Percentiles rank a stretch among this genome's conserved stretches.
Evolutionary conservation across 2,113 vertebrate genomes (phyloP).

Genomic region (Chiloscyllium plagiosum): DNA sequence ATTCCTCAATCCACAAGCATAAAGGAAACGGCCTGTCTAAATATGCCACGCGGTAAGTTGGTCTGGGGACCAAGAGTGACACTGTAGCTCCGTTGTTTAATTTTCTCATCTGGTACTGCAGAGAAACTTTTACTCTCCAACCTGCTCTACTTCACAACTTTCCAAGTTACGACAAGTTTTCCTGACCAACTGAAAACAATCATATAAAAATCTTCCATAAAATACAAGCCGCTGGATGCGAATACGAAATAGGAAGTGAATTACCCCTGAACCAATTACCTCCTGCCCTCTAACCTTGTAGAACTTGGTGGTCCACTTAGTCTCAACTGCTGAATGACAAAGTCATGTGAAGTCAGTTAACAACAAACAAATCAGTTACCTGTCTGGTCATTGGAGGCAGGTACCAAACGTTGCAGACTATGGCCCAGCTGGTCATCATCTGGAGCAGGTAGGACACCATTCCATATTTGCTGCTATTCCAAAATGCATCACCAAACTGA

Average conservation of each 20-base stretch:
- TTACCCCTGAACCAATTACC: background rate
- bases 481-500: conserved; percentile 89
- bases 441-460: conserved; percentile 86
- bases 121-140: background rate
- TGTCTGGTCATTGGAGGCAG: conserved; percentile 80
- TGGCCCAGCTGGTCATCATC: conserved; percentile 95
- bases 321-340: background rate
- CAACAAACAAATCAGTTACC: conserved; percentile 52
- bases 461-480: conserved; percentile 88
- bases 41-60: background rate
- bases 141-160: background rate
- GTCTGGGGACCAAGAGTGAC: background rate
- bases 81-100: background rate
- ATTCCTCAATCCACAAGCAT: background rate
- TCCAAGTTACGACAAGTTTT: background rate
- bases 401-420: conserved; percentile 94
- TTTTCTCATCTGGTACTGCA: background rate
- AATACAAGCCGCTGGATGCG: background rate
- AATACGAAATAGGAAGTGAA: background rate
- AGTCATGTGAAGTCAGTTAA: background rate
- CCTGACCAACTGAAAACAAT: background rate
- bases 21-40: background rate
- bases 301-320: background rate
- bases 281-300: background rate
- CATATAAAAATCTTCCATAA: background rate